Conservation (phyloP, 2,113 vertebrate species). For the Ceratotherium simum region DNA sequence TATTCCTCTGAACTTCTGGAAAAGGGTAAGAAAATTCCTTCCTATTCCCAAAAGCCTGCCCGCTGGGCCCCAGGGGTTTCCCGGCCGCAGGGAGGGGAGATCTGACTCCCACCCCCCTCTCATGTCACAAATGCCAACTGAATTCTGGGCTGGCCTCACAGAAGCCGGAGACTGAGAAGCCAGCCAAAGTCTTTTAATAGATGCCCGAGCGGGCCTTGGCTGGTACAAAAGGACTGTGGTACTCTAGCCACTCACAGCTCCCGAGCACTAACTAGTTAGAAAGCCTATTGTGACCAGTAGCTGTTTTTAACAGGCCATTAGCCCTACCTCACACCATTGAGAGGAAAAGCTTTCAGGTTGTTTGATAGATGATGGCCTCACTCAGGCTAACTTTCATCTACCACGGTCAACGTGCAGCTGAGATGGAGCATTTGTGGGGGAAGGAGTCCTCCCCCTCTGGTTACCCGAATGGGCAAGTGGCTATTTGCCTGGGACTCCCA, state of each 20-base stretch:
- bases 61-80: neutral
- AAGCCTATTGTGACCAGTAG: neutral
- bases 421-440: neutral
- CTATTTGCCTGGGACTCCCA: neutral
- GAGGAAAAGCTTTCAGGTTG: neutral
- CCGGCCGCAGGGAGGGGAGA: neutral
- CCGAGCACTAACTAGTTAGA: neutral
- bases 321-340: neutral
- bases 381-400: neutral
- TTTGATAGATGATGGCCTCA: neutral
- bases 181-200: neutral
- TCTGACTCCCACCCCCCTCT: neutral
- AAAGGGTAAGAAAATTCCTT: neutral
- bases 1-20: neutral
- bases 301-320: neutral
- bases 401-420: neutral
- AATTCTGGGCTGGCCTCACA: neutral
- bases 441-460: neutral
- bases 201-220: neutral
- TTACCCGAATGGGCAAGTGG: neutral
- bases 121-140: neutral
- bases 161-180: neutral
- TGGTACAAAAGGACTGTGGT: fast-evolving
- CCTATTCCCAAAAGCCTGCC: neutral
- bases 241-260: neutral